These are phyloP conservation scores for Dorcus hopei DNA, from an alignment of 2,888 invertebrate genomes.

Conservation along the genomic window DNA sequence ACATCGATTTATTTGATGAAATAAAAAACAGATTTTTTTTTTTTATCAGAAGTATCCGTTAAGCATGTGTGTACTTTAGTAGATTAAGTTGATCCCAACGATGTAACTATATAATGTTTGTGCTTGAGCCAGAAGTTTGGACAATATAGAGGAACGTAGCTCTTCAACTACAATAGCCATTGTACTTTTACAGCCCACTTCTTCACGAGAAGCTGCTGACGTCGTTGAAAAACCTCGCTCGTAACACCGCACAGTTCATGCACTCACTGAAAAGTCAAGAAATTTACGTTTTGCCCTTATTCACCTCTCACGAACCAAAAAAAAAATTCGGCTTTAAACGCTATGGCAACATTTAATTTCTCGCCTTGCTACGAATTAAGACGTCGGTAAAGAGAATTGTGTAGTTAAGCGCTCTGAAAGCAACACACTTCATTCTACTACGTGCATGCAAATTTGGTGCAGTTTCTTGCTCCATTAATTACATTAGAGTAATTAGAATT, in stretches of 20 bases:
- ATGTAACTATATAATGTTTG: constrained; percentile 18
- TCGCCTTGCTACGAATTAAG: not conserved
- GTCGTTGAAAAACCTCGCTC: constrained; percentile 14
- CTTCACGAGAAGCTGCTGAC: constrained; percentile 21
- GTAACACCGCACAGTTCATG: not conserved
- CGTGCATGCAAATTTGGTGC: no score
- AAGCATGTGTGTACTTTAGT: not conserved
- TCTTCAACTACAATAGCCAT: constrained; percentile 34
- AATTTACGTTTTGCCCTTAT: constrained; percentile 17
- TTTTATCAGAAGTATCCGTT: no score
- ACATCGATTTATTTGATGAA: no score
- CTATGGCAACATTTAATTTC: no score
- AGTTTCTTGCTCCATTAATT: no score
- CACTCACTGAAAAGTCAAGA: no score
- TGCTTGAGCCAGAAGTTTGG: constrained; percentile 18
- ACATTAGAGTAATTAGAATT: no score
- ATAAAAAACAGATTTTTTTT: no score
- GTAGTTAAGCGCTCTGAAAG: no score
- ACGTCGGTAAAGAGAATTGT: not conserved
- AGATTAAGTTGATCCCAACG: not conserved
- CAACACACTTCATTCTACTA: no score
- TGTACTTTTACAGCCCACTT: constrained; percentile 31
- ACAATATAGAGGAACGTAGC: constrained; percentile 21
- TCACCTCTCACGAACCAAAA: no score
- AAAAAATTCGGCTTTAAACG: no score